Percentiles rank a stretch among this genome's conserved stretches.
Conservation (phyloP, 2,888 invertebrate species). For the Hipparchia sbordonii region DNA sequence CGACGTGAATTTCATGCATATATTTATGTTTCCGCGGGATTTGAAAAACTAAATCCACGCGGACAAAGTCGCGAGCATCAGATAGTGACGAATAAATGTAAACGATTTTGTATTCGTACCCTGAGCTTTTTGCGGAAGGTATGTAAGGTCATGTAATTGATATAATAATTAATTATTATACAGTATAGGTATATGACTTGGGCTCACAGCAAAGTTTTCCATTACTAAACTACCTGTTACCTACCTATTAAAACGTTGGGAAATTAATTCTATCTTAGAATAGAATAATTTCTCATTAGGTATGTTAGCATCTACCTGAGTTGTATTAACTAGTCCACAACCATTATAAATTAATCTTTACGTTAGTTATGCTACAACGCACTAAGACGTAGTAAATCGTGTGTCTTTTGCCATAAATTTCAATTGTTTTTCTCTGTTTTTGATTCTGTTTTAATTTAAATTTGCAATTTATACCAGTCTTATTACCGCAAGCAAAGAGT, state of each 20-base stretch:
- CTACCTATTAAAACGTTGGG: background rate
- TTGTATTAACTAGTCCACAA: slow-evolving; percentile 10
- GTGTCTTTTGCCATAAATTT: slow-evolving; percentile 13
- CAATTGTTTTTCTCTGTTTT: slow-evolving; percentile 14
- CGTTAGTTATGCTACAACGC: slow-evolving; percentile 13
- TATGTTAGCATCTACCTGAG: background rate
- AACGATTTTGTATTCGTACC: too few species aligned
- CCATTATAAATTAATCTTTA: slow-evolving; percentile 3
- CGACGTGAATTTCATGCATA: too few species aligned
- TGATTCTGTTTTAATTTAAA: slow-evolving; percentile 10
- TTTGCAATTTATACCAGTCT: slow-evolving; percentile 13
- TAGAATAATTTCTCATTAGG: background rate
- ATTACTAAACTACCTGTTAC: too few species aligned
- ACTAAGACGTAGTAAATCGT: slow-evolving; percentile 10
- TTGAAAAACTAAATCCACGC: too few species aligned
- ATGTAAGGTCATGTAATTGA: too few species aligned
- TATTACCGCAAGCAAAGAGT: background rate
- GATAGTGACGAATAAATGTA: too few species aligned
- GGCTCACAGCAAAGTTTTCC: too few species aligned
- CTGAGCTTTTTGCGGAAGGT: too few species aligned
- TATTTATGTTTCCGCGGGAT: too few species aligned
- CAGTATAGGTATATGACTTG: too few species aligned
- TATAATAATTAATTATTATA: too few species aligned
- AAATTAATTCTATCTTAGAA: background rate
- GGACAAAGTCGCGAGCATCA: too few species aligned